Conservation (phyloP, 2,113 vertebrate genomes). For the Tetrax tetrax region DNA sequence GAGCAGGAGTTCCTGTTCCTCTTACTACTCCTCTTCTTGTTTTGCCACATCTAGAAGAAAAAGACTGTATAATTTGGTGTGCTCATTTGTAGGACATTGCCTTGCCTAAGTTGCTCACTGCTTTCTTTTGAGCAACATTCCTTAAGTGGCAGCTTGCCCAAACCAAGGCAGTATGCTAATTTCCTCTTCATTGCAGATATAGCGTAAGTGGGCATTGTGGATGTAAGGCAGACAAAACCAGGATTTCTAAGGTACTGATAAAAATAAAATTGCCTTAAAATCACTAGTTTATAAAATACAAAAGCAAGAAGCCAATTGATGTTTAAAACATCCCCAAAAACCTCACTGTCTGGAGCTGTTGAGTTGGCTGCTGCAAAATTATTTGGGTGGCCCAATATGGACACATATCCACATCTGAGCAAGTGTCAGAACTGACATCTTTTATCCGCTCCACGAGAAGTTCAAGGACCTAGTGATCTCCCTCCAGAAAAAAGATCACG, state of each 20-base stretch:
- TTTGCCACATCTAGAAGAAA: background rate
- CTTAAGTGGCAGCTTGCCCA: background rate
- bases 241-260: background rate
- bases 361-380: background rate
- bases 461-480: background rate
- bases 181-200: background rate
- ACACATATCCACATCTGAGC: background rate
- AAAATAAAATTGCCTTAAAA: background rate
- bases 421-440: background rate
- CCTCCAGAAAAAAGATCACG: background rate
- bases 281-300: background rate
- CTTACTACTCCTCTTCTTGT: background rate
- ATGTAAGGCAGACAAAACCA: background rate
- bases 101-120: background rate
- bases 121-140: slow-evolving; percentile 38
- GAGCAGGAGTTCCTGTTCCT: background rate
- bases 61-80: background rate
- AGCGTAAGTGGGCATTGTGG: background rate
- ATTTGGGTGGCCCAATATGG: background rate
- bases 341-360: slow-evolving; percentile 2
- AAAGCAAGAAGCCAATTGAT: background rate
- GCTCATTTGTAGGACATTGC: slow-evolving; percentile 8
- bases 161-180: background rate
- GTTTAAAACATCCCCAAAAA: background rate
- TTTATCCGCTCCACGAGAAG: background rate